These are phyloP conservation scores for Drosophila setifemur DNA, from an alignment of 1,140 invertebrate genomes.

Conservation along the genomic window DNA sequence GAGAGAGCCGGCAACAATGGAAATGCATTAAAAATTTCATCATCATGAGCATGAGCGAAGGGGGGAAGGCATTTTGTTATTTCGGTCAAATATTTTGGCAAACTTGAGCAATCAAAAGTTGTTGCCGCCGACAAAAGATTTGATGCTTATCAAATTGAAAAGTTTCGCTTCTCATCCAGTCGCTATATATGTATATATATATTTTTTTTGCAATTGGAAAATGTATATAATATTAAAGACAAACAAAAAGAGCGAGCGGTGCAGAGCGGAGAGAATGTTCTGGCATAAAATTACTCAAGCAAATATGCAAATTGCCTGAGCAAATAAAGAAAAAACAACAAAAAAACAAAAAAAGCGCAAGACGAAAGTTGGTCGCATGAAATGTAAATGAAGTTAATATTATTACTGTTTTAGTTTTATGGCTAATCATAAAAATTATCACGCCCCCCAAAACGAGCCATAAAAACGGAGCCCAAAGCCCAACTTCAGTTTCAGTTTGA, in stretches of 20 bases:
- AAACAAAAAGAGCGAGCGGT: neutral
- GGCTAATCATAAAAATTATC: constrained; percentile 80
- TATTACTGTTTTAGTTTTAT: constrained; percentile 81
- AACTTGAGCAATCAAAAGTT: constrained; percentile 79
- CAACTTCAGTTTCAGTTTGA: neutral
- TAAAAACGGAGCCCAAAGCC: constrained; percentile 46
- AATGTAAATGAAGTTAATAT: constrained; percentile 80
- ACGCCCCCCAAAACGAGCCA: constrained; percentile 65
- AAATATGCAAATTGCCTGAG: constrained; percentile 62
- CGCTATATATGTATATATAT: neutral
- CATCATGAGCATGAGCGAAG: neutral
- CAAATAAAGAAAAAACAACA: constrained; percentile 14
- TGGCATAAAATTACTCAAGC: constrained; percentile 55
- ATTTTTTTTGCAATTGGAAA: constrained; percentile 39
- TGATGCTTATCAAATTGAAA: constrained; percentile 79
- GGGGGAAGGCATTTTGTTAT: constrained; percentile 33
- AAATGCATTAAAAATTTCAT: constrained; percentile 74
- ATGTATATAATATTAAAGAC: constrained; percentile 22
- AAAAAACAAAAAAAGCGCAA: neutral
- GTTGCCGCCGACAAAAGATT: constrained; percentile 43
- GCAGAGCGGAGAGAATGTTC: neutral
- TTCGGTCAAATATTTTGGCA: constrained; percentile 62
- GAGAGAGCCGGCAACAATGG: constrained; percentile 36
- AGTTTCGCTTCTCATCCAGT: constrained; percentile 35
- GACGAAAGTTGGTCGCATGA: constrained; percentile 36